Conservation (phyloP, 2,113 vertebrate species). For the Vidua chalybeata region DNA sequence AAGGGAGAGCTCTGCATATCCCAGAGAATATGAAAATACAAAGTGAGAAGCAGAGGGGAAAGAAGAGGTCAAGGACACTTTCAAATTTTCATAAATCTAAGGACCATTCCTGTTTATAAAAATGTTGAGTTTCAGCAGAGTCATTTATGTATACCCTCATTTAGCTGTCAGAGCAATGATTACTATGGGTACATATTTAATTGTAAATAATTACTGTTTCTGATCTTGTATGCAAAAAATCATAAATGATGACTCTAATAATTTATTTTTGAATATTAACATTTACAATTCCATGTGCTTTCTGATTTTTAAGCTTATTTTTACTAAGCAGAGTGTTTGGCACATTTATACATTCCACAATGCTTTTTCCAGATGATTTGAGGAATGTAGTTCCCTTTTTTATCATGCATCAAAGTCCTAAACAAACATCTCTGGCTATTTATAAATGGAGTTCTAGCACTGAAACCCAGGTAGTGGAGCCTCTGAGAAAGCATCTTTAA, state of each 20-base stretch:
- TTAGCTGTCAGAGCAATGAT: not conserved
- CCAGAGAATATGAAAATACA: not conserved
- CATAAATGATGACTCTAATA: not conserved
- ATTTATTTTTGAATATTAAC: constrained; percentile 1
- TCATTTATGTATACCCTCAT: constrained; percentile 5
- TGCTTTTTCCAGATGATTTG: not conserved
- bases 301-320: not conserved
- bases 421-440: not conserved
- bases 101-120: not conserved
- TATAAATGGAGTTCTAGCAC: not conserved
- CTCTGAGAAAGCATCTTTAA: rapidly evolving
- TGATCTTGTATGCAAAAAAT: not conserved
- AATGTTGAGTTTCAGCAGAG: not conserved
- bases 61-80: not conserved
- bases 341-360: not conserved
- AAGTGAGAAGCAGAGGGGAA: not conserved
- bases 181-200: not conserved
- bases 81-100: not conserved
- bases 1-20: not conserved
- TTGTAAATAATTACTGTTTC: not conserved
- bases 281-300: not conserved
- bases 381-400: not conserved
- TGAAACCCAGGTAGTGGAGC: rapidly evolving
- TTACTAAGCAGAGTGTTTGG: not conserved
- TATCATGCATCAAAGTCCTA: not conserved